Evolutionary conservation across 2,797 vertebrate species (phyloP), one percentile per base, ranked within the genome.

Genomic region (Babyrousa celebensis): DNA sequence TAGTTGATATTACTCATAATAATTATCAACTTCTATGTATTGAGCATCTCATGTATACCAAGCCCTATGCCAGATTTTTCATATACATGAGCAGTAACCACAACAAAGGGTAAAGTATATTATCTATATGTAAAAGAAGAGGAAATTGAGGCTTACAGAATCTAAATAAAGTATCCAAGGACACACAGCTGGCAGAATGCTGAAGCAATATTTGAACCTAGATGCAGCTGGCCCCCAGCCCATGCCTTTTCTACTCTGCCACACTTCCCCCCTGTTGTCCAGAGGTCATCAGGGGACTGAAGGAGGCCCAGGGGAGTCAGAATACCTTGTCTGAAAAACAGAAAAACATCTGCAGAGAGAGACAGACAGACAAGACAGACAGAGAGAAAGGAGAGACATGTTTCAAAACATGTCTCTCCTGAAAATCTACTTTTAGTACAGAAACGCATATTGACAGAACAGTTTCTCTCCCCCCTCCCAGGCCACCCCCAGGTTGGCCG

Each of bases 381-480:
- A 86, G 12, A 12, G 3, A 84, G 27, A 18, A 71, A 23, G 6
- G 16, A 10, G 15, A 68, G 71, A 79, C 72, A 72, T 29, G 8
- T 84, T 94, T 91, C 88, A 72, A 96, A 97, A 67, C 12, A 74
- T 48, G 20, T 63, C 54, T 95, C 43, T 80, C 21, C 16, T 36
- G 1, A 40, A 79, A 67, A 94, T 23, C 10, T 1, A 29, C 74
- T 74, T 90, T 60, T 6, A 52, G 9, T 68, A 54, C 11, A 80
- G 58, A 92, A 78, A 72, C 12, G 5, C 18, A 58, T 10, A 36
- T 1, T n/a, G 68, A 74, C 32, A 72, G 54, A 77, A 72, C 43
- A 67, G 40, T 58, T 94, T 93, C 27, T 78, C 23, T 80, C 20
- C 74, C 54, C 54, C 12, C 54, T 15, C 54, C 75, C 54, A 48